phyloP scores from a whole-genome alignment of 2,888 invertebrate genomes.

The Pelosia muscerda region DNA sequence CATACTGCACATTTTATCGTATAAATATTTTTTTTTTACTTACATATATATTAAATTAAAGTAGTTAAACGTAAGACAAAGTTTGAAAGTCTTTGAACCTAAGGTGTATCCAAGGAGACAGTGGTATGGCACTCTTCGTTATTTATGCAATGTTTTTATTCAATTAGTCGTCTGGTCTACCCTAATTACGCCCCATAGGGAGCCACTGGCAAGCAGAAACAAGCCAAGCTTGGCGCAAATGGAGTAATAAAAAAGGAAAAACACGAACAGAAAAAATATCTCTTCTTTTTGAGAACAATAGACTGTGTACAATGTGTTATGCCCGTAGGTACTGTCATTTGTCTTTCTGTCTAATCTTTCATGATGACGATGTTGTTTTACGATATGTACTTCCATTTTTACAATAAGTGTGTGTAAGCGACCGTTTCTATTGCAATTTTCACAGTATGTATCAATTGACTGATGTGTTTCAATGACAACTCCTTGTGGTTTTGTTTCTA shows the following conservation, averaged over 20 bases:
- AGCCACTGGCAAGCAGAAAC: slow-evolving; percentile 62
- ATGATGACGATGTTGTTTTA: slow-evolving; percentile 78
- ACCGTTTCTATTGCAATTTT: slow-evolving; percentile 41
- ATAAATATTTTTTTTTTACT: neutral
- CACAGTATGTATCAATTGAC: slow-evolving; percentile 31
- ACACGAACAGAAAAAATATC: slow-evolving; percentile 61
- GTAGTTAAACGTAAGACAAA: slow-evolving; percentile 46
- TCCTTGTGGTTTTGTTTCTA: neutral
- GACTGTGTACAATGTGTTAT: slow-evolving; percentile 66
- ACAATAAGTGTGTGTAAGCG: slow-evolving; percentile 63
- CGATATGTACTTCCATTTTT: slow-evolving; percentile 69
- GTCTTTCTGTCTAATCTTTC: slow-evolving; percentile 81
- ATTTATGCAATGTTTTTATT: slow-evolving; percentile 84
- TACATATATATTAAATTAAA: slow-evolving; percentile 45
- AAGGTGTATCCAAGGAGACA: slow-evolving; percentile 37
- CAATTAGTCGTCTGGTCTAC: slow-evolving; percentile 78
- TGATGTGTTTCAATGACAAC: slow-evolving; percentile 20
- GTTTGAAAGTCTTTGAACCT: slow-evolving; percentile 50
- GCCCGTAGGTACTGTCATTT: slow-evolving; percentile 65
- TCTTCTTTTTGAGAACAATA: slow-evolving; percentile 73
- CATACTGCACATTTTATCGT: neutral
- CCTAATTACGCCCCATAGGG: slow-evolving; percentile 75
- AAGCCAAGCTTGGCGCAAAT: slow-evolving; percentile 71
- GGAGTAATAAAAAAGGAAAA: slow-evolving; percentile 69
- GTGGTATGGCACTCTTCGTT: slow-evolving; percentile 60